phyloP scores from a whole-genome alignment of 1,140 invertebrate species.

The Rhyacophila brunnea region DNA sequence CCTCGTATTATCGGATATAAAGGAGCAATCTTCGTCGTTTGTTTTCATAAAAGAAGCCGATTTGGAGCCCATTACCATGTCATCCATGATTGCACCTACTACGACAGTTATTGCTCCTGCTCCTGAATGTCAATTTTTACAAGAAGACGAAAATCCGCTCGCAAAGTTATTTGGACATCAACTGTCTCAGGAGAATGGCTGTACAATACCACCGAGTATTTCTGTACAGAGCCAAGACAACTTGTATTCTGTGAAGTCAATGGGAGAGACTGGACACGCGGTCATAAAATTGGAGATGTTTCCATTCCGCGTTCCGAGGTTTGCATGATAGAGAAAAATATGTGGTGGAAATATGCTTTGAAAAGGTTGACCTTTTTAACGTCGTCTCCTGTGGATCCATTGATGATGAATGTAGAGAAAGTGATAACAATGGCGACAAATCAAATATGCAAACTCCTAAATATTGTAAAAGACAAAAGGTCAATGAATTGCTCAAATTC shows the following conservation, averaged over 20 bases:
- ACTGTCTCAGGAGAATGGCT: neutral
- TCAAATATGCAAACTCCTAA: no score
- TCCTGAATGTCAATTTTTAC: neutral
- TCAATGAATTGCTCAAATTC: no score
- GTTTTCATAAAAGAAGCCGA: neutral
- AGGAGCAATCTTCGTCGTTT: neutral
- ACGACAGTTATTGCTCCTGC: constrained; percentile 8
- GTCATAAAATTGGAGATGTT: constrained; percentile 16
- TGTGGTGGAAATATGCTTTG: no score
- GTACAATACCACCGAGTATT: no score
- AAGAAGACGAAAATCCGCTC: neutral
- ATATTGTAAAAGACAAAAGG: no score
- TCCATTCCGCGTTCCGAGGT: constrained; percentile 16
- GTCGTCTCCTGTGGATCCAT: no score
- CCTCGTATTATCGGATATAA: neutral
- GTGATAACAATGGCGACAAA: no score
- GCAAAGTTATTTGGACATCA: neutral
- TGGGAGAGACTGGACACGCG: constrained; percentile 17
- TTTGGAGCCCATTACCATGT: constrained; percentile 18
- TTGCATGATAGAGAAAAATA: neutral
- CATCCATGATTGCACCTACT: constrained; percentile 15
- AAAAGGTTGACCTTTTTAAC: no score
- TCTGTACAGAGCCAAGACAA: neutral
- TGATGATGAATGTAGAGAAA: no score
- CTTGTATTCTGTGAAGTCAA: constrained; percentile 19